phyloP scores from a whole-genome alignment of 2,888 invertebrate genomes.

The Drosophila buzzatii region DNA sequence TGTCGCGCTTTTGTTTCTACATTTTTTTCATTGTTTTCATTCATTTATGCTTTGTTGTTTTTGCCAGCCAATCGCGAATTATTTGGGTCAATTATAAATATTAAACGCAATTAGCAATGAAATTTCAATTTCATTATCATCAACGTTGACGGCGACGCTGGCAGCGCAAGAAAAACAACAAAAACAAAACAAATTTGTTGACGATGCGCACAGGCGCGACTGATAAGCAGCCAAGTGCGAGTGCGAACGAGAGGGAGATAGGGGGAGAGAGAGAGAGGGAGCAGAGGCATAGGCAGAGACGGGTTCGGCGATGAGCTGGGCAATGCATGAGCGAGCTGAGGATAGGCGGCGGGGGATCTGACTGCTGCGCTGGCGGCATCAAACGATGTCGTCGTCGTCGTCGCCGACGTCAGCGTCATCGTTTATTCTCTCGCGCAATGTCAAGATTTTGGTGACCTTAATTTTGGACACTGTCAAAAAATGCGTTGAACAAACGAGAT shows the following conservation, averaged over 20 bases:
- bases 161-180: slow-evolving; percentile 19
- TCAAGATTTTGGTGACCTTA: slow-evolving; percentile 76
- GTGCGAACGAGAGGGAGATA: not conserved
- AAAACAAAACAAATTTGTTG: slow-evolving; percentile 45
- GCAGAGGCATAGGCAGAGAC: not conserved
- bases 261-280: not conserved
- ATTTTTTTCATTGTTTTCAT: slow-evolving; percentile 28
- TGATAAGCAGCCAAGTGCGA: slow-evolving; percentile 41
- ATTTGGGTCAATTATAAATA: slow-evolving; percentile 80
- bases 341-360: not conserved
- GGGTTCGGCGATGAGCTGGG: slow-evolving; percentile 39
- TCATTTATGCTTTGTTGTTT: slow-evolving; percentile 39
- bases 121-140: slow-evolving; percentile 81
- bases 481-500: slow-evolving; percentile 36
- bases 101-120: slow-evolving; percentile 80
- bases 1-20: slow-evolving; percentile 38
- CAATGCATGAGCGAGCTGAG: slow-evolving; percentile 8
- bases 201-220: slow-evolving; percentile 36
- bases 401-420: slow-evolving; percentile 25
- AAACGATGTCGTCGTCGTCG: slow-evolving; percentile 22
- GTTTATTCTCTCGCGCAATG: slow-evolving; percentile 62
- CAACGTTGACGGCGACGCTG: slow-evolving; percentile 41
- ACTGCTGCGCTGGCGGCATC: slow-evolving; percentile 19
- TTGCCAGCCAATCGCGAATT: slow-evolving; percentile 69
- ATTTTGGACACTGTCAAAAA: slow-evolving; percentile 62